Conservation (phyloP, 2,888 invertebrate genomes). For the Drosophila pseudotakahashii region DNA sequence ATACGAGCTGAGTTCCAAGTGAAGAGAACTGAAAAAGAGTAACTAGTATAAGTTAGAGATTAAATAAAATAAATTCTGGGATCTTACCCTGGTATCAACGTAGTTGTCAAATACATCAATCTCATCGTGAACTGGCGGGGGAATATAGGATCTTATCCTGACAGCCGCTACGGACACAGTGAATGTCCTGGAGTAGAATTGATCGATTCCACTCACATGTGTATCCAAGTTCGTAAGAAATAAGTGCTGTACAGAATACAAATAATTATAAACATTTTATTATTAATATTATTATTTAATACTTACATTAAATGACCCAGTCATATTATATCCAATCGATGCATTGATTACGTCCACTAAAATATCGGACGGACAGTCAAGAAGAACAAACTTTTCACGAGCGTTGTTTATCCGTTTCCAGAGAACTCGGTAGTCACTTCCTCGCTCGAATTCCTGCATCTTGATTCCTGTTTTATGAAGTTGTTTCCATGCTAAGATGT, state of each 20-base stretch:
- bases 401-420: slow-evolving; percentile 87
- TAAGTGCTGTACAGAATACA: slow-evolving; percentile 54
- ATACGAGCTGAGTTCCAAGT: slow-evolving; percentile 87
- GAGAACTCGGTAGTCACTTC: slow-evolving; percentile 79
- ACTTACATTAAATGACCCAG: slow-evolving; percentile 81
- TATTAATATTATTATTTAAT: neutral
- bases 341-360: slow-evolving; percentile 87
- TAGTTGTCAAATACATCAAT: slow-evolving; percentile 69
- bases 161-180: slow-evolving; percentile 63
- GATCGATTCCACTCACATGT: slow-evolving; percentile 75
- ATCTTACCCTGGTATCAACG: slow-evolving; percentile 51
- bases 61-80: neutral
- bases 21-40: slow-evolving; percentile 52
- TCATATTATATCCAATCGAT: slow-evolving; percentile 82
- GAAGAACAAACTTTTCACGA: slow-evolving; percentile 89
- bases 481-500: slow-evolving; percentile 89
- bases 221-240: slow-evolving; percentile 85
- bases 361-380: slow-evolving; percentile 90
- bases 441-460: slow-evolving; percentile 87
- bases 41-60: neutral
- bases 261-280: too few relatives aligned
- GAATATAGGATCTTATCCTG: slow-evolving; percentile 69
- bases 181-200: slow-evolving; percentile 72
- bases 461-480: slow-evolving; percentile 88
- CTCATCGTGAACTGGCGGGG: slow-evolving; percentile 72